A percentile compares a stretch with the other conserved stretches of the same genome.
Conservation (phyloP, 2,888 invertebrate genomes). For the Brachycybe producta region DNA sequence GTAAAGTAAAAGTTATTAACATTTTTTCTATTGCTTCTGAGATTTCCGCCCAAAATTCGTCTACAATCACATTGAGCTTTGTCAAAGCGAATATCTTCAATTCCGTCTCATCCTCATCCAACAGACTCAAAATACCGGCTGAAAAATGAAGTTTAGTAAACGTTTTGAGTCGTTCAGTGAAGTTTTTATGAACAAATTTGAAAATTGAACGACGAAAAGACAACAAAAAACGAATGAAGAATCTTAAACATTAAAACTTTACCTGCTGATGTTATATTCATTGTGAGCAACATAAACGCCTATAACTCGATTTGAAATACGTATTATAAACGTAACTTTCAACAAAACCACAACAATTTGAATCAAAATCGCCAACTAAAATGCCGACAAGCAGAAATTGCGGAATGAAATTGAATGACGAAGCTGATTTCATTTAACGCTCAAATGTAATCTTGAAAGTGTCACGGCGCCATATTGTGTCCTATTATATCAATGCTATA, state of each 20-base stretch:
- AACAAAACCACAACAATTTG: not conserved
- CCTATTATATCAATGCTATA: no score
- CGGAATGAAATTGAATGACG: no score
- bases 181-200: not conserved
- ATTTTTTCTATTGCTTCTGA: conserved; percentile 95
- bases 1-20: no score
- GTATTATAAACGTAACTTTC: not conserved
- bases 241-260: not conserved
- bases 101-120: conserved; percentile 87
- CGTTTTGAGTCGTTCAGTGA: not conserved
- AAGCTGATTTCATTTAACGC: no score
- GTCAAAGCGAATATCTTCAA: conserved; percentile 85
- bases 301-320: no score
- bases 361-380: no score
- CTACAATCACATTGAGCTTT: conserved; percentile 83
- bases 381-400: no score
- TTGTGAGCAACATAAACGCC: not conserved
- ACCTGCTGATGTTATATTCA: conserved; percentile 23
- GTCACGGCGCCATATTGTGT: no score
- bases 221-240: not conserved
- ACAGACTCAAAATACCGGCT: conserved; percentile 88
- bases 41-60: conserved; percentile 98
- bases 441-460: no score
- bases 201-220: not conserved
- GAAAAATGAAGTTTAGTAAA: conserved; percentile 20